Evolutionary conservation across 2,888 invertebrate genomes (phyloP), one percentile per base, ranked within the genome.

Genomic region (Cephus pygmeus): DNA sequence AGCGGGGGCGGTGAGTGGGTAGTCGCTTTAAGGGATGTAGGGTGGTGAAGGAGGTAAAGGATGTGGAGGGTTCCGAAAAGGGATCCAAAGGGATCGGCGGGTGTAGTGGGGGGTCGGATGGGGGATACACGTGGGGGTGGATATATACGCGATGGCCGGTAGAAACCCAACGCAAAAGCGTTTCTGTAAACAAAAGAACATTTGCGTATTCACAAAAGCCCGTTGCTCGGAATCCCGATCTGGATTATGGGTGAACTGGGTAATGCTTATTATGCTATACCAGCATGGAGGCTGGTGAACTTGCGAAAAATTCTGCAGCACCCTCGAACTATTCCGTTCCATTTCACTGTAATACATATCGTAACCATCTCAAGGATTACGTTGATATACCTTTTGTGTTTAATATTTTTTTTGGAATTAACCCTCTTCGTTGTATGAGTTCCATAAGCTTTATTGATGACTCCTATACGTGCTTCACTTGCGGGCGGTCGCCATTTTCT

Each of bases 221-320:
- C 85, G 83, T 80, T 79, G 82, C 83, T 80, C 84, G 84, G 85
- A 85, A 84, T 84, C 83, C 87, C 83, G 85, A 88, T 89, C 87
- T 85, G 88, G 89, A 89, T 90, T 89, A 90, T 85, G 33, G 87
- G 84, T 85, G 82, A 83, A 84, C 83, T 83, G 84, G 83, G 85
- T 75, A 34, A 71, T 71, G 31, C 71, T 71, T 31, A 34, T 71
- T 71, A 71, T 71, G 71, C 33, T 31, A 30, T 69, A 33, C 69
- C 34, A 11, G 69, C 68, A 73, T 56, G 56, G 23, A 56, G 56
- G 56, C 56, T 56, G 23, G 56, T 2, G 56, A 56, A 56, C 23
- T 56, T 9, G 23, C 9, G 56, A 56, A 56, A 56, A 23, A 56
- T 56, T 56, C 23, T 56, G 0, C 56, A 23, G 23, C 56, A 56